A percentile compares a stretch with the other conserved stretches of the same genome.
phyloP scores from a whole-genome alignment of 1,140 invertebrate species.

The Dinothrombium tinctorium region DNA sequence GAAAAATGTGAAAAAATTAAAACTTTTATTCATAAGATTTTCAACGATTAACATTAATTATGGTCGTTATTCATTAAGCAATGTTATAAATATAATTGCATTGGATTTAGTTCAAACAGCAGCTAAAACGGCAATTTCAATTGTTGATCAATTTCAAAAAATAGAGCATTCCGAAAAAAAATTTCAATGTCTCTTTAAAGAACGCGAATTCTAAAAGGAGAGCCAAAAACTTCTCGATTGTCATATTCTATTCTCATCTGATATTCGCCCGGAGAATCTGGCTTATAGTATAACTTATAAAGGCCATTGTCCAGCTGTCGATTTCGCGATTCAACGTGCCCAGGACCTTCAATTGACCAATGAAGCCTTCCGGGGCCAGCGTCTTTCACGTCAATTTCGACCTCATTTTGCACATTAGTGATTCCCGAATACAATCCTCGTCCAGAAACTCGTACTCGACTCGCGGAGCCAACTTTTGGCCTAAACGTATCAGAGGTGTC shows the following conservation, averaged over 20 bases:
- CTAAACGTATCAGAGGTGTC: neutral
- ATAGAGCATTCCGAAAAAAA: neutral
- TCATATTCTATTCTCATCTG: constrained; percentile 92
- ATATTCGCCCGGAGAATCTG: constrained; percentile 28
- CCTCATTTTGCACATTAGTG: constrained; percentile 36
- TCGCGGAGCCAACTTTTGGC: neutral
- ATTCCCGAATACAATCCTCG: constrained; percentile 5
- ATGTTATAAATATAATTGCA: neutral
- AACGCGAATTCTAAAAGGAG: constrained; percentile 41
- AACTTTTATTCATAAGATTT: no score
- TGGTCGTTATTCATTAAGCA: neutral
- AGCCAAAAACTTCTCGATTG: constrained; percentile 80
- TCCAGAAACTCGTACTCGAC: constrained; percentile 1
- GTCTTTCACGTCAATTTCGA: constrained; percentile 65
- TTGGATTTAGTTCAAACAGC: neutral
- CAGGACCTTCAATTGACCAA: constrained; percentile 43
- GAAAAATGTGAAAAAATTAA: no score
- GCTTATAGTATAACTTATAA: constrained; percentile 5
- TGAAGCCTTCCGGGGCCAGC: constrained; percentile 69
- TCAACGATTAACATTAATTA: no score
- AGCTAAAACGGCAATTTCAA: neutral
- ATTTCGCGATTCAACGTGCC: constrained; percentile 2
- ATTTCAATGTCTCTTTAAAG: neutral
- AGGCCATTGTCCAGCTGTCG: neutral
- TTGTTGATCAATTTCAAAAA: neutral